Conservation (phyloP, 2,888 invertebrate genomes). For the Phaonia tiefii region DNA sequence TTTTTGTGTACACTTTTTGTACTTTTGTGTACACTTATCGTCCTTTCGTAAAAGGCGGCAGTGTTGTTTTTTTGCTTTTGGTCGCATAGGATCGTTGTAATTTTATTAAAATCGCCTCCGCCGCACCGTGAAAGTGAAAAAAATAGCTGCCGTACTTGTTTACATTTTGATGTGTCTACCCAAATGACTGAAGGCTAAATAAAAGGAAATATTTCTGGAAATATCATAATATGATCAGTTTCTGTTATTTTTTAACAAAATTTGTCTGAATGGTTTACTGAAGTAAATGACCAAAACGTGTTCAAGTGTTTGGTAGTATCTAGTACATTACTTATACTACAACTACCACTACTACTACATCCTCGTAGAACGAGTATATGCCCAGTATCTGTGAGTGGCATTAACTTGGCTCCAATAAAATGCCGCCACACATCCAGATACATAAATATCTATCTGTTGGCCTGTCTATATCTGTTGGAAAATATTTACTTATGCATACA, state of each 20-base stretch:
- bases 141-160: too few species aligned
- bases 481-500: slow-evolving; percentile 1
- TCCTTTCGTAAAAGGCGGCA: too few species aligned
- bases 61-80: too few species aligned
- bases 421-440: neutral
- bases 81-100: too few species aligned
- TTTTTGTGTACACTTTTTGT: too few species aligned
- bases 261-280: neutral
- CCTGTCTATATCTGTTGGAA: slow-evolving; percentile 7
- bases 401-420: neutral
- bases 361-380: neutral
- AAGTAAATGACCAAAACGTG: neutral
- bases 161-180: too few species aligned
- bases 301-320: too few species aligned
- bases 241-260: neutral
- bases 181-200: slow-evolving; percentile 13
- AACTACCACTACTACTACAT: neutral
- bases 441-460: neutral
- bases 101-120: too few species aligned
- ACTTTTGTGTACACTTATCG: too few species aligned
- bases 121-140: too few species aligned
- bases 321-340: neutral
- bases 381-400: slow-evolving; percentile 16
- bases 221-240: neutral
- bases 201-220: slow-evolving; percentile 24